A percentile compares a stretch with the other conserved stretches of the same genome.
Evolutionary conservation across 2,888 invertebrate species (phyloP).

Genomic region (Hirtodrosophila confusa): DNA sequence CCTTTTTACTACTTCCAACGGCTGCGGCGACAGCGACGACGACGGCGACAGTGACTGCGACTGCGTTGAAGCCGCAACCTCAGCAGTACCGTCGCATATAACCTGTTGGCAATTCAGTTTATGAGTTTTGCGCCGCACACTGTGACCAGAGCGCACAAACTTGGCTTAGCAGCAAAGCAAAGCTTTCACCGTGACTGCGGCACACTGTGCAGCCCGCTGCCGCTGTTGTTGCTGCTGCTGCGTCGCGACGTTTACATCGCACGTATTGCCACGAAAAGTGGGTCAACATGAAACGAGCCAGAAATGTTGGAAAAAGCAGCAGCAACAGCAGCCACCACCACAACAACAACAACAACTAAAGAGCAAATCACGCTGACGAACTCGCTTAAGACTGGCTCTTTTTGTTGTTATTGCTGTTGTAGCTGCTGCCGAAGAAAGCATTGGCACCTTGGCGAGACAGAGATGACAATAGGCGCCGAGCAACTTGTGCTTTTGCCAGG

Average conservation of each 20-base stretch:
- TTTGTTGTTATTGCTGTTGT: slow-evolving; percentile 14
- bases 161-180: slow-evolving; percentile 9
- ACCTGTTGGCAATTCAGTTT: slow-evolving; percentile 81
- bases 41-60: slow-evolving; percentile 23
- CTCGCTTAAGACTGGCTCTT: slow-evolving; percentile 47
- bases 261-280: slow-evolving; percentile 75
- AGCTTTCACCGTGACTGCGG: slow-evolving; percentile 51
- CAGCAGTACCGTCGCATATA: slow-evolving; percentile 56
- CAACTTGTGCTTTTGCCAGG: slow-evolving; percentile 22
- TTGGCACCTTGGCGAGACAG: slow-evolving; percentile 28
- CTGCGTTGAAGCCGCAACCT: slow-evolving; percentile 44
- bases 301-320: slow-evolving; percentile 55
- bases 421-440: slow-evolving; percentile 34
- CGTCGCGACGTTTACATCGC: slow-evolving; percentile 54
- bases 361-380: slow-evolving; percentile 73
- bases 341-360: slow-evolving; percentile 56
- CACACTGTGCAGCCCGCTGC: slow-evolving; percentile 64
- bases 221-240: slow-evolving; percentile 26
- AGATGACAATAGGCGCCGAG: slow-evolving; percentile 29
- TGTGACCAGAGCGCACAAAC: slow-evolving; percentile 39
- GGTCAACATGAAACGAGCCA: slow-evolving; percentile 79
- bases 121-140: slow-evolving; percentile 70
- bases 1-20: slow-evolving; percentile 75
- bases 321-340: slow-evolving; percentile 49
- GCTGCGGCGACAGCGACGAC: slow-evolving; percentile 27